phyloP scores from a whole-genome alignment of 2,888 invertebrate species.

The Sepiola atlantica region DNA sequence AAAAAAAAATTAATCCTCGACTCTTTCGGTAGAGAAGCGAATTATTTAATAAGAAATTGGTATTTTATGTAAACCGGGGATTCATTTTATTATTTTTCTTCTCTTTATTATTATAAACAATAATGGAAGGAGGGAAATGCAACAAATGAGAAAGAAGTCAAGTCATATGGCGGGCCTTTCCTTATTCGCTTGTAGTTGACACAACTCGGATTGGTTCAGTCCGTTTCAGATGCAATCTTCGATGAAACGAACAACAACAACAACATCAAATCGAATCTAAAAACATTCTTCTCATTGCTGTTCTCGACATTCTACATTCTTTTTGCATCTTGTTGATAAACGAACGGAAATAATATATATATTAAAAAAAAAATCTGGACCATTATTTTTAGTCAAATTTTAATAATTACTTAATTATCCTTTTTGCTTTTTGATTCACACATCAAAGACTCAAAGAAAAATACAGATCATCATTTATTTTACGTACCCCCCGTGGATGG shows the following conservation, averaged over 20 bases:
- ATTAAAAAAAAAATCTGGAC: background rate
- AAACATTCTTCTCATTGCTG: background rate
- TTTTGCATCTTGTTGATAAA: too few species aligned
- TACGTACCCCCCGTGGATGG: background rate
- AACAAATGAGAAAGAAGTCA: conserved; percentile 5
- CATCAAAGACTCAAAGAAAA: background rate
- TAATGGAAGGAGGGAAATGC: background rate
- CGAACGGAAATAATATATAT: background rate
- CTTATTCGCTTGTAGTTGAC: background rate
- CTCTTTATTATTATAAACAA: background rate
- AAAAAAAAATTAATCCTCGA: background rate
- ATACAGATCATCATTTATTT: background rate
- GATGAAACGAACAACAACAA: background rate
- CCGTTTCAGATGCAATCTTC: background rate
- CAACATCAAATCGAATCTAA: background rate
- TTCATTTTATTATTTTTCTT: background rate
- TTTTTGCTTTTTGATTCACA: background rate
- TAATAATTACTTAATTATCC: background rate
- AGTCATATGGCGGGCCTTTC: background rate
- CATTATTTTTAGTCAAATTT: background rate
- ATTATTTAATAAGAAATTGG: too few species aligned
- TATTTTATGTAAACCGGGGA: background rate
- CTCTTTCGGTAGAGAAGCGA: background rate
- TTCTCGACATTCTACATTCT: too few species aligned
- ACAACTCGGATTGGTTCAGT: background rate